Evolutionary conservation across 2,797 vertebrate species (phyloP).

Genomic region (Todus mexicanus): DNA sequence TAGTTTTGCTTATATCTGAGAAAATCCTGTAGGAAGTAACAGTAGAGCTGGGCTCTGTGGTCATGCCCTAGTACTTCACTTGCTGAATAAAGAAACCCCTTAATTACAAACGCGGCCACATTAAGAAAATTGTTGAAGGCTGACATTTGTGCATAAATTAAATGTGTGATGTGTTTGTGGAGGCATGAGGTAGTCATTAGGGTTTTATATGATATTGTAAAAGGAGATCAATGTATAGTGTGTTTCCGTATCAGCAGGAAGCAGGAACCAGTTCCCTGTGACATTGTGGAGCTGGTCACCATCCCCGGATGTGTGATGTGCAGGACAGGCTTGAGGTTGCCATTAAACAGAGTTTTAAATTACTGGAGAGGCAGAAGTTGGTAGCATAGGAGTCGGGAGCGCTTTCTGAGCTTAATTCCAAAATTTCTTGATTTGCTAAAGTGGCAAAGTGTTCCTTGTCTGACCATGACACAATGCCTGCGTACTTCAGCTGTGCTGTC

Average conservation of each 20-base stretch:
- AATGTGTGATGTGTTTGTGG: neutral
- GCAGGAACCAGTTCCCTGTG: slow-evolving; percentile 28
- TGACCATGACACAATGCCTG: neutral
- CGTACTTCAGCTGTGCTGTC: neutral
- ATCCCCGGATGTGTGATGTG: neutral
- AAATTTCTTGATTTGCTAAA: neutral
- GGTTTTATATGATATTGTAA: slow-evolving; percentile 7
- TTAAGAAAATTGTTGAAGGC: neutral
- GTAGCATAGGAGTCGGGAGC: neutral
- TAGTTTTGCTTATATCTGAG: neutral
- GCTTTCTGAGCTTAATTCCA: neutral
- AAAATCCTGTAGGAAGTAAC: neutral
- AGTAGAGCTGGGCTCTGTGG: neutral
- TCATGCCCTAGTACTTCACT: neutral
- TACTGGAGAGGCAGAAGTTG: neutral
- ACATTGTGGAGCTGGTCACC: neutral
- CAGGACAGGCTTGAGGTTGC: neutral
- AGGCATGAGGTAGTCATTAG: slow-evolving; percentile 45
- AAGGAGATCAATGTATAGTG: neutral
- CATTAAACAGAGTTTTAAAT: neutral
- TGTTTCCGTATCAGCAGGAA: slow-evolving; percentile 5
- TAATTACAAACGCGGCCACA: slow-evolving; percentile 7
- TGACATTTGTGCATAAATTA: slow-evolving; percentile 11
- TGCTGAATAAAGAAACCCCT: neutral
- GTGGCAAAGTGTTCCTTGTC: neutral